A percentile compares a stretch with the other conserved stretches of the same genome.
phyloP scores from a whole-genome alignment of 2,113 vertebrate genomes.

The Dromaius novaehollandiae region DNA sequence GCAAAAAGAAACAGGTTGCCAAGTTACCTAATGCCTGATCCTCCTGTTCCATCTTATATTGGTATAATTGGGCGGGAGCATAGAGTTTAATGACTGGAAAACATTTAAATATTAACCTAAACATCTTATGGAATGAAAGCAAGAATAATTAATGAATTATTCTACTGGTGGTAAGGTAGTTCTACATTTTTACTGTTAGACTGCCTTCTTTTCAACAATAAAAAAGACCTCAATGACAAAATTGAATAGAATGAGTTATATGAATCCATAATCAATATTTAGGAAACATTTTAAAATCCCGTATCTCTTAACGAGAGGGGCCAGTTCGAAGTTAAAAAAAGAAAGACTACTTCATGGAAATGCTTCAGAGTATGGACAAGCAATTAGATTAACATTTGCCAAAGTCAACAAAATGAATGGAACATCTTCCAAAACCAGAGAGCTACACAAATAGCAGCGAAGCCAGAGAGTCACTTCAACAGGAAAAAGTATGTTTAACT shows the following conservation, averaged over 20 bases:
- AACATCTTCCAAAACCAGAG: conserved; percentile 3
- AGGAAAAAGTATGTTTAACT: neutral
- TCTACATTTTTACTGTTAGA: neutral
- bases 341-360: neutral
- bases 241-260: neutral
- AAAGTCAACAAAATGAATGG: neutral
- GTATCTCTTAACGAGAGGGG: neutral
- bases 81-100: neutral
- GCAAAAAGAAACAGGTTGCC: neutral
- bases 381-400: neutral
- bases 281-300: neutral
- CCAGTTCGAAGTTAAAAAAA: neutral
- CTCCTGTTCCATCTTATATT: neutral
- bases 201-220: neutral
- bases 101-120: neutral
- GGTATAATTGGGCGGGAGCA: neutral
- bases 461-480: neutral
- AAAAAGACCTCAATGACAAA: neutral
- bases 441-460: neutral
- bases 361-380: neutral
- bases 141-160: neutral
- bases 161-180: neutral
- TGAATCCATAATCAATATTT: neutral
- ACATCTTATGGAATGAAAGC: neutral
- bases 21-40: neutral